These are phyloP conservation scores for Uloborus diversus DNA, from an alignment of 1,140 invertebrate genomes.

Conservation along the genomic window DNA sequence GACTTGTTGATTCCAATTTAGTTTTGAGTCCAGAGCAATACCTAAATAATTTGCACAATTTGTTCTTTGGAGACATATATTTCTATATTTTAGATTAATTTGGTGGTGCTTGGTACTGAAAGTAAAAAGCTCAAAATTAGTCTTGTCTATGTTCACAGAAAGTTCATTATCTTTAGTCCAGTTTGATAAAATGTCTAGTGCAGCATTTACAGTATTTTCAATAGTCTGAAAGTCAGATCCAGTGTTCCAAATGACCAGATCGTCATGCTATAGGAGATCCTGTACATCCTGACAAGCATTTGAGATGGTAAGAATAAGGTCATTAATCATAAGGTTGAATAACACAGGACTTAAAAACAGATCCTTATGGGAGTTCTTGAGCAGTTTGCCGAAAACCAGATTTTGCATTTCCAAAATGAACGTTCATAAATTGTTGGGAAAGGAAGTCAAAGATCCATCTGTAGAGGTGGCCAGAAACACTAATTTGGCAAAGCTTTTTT, in stretches of 20 bases:
- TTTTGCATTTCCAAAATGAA: neutral
- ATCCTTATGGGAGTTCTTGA: neutral
- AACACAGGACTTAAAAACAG: neutral
- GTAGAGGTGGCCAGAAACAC: neutral
- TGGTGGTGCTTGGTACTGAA: neutral
- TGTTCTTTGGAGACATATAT: neutral
- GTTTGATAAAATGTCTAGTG: neutral
- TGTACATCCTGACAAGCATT: neutral
- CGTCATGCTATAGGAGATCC: neutral
- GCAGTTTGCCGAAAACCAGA: neutral
- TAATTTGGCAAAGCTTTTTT: neutral
- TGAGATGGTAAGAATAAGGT: neutral
- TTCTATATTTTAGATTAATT: neutral
- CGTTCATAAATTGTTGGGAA: neutral
- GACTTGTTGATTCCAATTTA: neutral
- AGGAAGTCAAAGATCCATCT: neutral
- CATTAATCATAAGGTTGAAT: neutral
- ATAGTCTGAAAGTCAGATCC: neutral
- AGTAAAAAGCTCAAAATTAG: neutral
- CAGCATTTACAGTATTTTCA: neutral
- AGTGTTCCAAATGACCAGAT: neutral
- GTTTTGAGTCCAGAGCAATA: neutral
- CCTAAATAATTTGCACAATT: neutral
- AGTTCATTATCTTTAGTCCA: neutral
- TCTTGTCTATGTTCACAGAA: neutral